phyloP scores from a whole-genome alignment of 2,888 invertebrate species.

The Tethea ocularis region DNA sequence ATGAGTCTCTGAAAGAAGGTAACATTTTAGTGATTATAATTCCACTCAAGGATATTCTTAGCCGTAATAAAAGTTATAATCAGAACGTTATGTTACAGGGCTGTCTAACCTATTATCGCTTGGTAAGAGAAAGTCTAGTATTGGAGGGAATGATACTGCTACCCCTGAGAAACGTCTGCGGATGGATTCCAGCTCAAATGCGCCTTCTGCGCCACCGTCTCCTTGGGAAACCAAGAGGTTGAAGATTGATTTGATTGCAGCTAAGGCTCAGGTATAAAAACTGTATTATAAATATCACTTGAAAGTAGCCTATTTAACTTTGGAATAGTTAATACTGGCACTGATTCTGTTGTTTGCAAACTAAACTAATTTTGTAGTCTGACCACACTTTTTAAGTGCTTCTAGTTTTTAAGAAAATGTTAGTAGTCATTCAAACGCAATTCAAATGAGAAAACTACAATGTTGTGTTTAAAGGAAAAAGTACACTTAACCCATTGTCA shows the following conservation, averaged over 20 bases:
- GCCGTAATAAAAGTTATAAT: neutral
- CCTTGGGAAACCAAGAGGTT: conserved; percentile 87
- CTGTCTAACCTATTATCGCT: conserved; percentile 59
- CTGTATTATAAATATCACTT: neutral
- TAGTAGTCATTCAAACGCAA: no score
- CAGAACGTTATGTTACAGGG: conserved; percentile 39
- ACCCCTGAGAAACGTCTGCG: conserved; percentile 72
- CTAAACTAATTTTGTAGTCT: no score
- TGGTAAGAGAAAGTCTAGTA: conserved; percentile 72
- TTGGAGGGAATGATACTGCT: conserved; percentile 44
- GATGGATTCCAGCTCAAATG: conserved; percentile 56
- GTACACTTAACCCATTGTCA: no score
- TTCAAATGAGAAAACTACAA: no score
- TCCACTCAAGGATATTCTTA: neutral
- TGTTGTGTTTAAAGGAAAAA: no score
- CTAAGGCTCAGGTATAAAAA: conserved; percentile 78
- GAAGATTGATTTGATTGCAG: conserved; percentile 86
- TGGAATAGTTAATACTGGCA: no score
- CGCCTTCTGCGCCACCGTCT: conserved; percentile 65
- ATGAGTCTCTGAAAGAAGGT: conserved; percentile 75
- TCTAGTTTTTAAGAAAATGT: no score
- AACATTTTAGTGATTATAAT: conserved; percentile 16
- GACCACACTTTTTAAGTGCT: no score
- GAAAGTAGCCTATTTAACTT: no score
- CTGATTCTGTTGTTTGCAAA: no score